Conservation (phyloP, 2,888 invertebrate genomes). For the Hyles lineata region DNA sequence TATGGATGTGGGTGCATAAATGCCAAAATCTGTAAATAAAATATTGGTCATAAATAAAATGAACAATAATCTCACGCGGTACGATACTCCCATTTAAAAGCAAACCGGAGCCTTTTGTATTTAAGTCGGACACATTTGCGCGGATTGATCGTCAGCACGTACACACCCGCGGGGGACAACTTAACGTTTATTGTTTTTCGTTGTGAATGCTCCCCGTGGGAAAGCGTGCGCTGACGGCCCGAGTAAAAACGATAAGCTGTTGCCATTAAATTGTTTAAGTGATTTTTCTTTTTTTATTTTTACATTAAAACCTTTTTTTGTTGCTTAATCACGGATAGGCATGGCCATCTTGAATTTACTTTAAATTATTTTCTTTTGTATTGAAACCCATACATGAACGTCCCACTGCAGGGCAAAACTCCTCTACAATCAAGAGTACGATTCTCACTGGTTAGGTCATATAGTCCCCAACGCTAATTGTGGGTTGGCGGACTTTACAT, state of each 20-base stretch:
- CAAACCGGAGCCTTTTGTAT: conserved; percentile 18
- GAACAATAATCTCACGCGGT: neutral
- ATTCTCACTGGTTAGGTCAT: too few relatives aligned
- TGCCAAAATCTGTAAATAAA: neutral
- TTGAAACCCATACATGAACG: too few relatives aligned
- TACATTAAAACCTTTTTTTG: neutral
- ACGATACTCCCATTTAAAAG: conserved; percentile 10
- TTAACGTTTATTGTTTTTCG: conserved; percentile 55
- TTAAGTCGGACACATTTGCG: conserved; percentile 28
- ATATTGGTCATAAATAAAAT: neutral
- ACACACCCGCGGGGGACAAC: conserved; percentile 42
- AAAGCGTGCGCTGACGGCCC: conserved; percentile 17
- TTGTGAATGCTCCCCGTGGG: conserved; percentile 44
- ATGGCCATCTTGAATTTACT: neutral
- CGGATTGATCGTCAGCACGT: conserved; percentile 36
- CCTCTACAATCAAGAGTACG: too few relatives aligned
- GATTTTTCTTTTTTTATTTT: neutral
- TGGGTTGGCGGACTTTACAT: too few relatives aligned
- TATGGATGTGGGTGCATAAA: neutral
- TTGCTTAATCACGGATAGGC: neutral
- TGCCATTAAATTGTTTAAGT: conserved; percentile 20
- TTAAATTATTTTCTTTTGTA: too few relatives aligned
- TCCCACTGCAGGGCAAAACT: too few relatives aligned
- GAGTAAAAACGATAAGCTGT: conserved; percentile 2
- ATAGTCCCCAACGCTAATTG: too few relatives aligned